A percentile compares a stretch with the other conserved stretches of the same genome.
These are phyloP conservation scores for Amazona guildingii DNA, from an alignment of 2,113 vertebrate genomes.

Conservation along the genomic window DNA sequence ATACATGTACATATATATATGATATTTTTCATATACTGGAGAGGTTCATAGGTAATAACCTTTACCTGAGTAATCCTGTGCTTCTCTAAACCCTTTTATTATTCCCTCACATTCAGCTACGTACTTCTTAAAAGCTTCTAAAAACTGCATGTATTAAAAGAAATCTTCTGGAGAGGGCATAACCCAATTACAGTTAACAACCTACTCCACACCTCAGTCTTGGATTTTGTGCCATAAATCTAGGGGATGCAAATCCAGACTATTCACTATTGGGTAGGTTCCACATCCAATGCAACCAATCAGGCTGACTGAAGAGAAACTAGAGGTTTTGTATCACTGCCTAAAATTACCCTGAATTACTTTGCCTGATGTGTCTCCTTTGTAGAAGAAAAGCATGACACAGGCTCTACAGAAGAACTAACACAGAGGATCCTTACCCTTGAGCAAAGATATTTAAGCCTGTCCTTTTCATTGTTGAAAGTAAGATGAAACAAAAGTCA, in stretches of 20 bases:
- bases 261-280: background rate
- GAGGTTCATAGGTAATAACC: background rate
- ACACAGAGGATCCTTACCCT: background rate
- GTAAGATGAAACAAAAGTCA: fast-evolving
- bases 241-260: background rate
- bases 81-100: background rate
- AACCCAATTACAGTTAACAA: background rate
- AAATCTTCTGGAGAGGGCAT: background rate
- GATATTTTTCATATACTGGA: background rate
- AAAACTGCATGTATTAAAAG: background rate
- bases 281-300: background rate
- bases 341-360: background rate
- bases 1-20: background rate
- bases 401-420: background rate
- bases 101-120: background rate
- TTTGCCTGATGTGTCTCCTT: background rate
- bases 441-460: background rate
- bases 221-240: background rate
- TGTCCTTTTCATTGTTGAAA: background rate
- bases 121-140: background rate
- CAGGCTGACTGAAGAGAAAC: background rate
- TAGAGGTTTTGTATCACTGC: background rate
- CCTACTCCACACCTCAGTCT: background rate
- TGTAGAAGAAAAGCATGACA: background rate
- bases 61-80: background rate